A percentile compares a stretch with the other conserved stretches of the same genome.
Evolutionary conservation across 2,888 invertebrate genomes (phyloP).

Genomic region (Blastobasis adustella): DNA sequence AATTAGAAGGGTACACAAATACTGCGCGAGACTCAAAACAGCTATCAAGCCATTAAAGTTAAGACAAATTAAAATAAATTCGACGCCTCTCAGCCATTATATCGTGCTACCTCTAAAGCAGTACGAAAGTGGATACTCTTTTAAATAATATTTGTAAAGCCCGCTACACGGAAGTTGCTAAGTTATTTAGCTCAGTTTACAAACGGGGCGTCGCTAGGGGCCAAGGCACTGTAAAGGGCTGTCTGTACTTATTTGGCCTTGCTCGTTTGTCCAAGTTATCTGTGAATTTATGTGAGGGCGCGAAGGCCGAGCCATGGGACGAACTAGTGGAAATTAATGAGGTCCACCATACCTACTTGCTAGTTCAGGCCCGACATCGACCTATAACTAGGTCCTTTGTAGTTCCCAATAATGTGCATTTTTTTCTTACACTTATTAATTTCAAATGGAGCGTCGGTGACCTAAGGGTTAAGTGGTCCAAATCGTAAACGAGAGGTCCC

Average conservation of each 20-base stretch:
- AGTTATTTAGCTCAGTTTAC: slow-evolving; percentile 40
- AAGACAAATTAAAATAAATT: too few species aligned
- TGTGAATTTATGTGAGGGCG: slow-evolving; percentile 60
- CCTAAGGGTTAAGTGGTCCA: too few species aligned
- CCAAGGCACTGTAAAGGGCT: slow-evolving; percentile 46
- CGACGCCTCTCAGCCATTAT: too few species aligned
- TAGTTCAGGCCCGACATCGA: slow-evolving; percentile 6
- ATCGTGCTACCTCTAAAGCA: too few species aligned
- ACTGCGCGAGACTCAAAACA: too few species aligned
- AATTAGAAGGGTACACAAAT: too few species aligned
- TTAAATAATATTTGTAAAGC: too few species aligned
- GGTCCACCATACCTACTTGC: slow-evolving; percentile 21
- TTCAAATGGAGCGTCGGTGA: too few species aligned
- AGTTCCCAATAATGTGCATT: background rate
- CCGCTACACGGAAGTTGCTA: slow-evolving; percentile 10
- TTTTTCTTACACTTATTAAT: too few species aligned
- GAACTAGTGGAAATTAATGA: slow-evolving; percentile 62
- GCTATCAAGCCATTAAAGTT: too few species aligned
- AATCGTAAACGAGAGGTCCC: too few species aligned
- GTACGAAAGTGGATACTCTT: too few species aligned
- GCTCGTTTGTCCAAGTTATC: slow-evolving; percentile 62
- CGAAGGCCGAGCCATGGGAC: slow-evolving; percentile 46
- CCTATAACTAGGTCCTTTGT: background rate
- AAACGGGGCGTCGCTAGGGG: slow-evolving; percentile 50
- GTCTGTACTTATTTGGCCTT: slow-evolving; percentile 57